phyloP scores from a whole-genome alignment of 2,888 invertebrate genomes.

The Drosophila borborema region DNA sequence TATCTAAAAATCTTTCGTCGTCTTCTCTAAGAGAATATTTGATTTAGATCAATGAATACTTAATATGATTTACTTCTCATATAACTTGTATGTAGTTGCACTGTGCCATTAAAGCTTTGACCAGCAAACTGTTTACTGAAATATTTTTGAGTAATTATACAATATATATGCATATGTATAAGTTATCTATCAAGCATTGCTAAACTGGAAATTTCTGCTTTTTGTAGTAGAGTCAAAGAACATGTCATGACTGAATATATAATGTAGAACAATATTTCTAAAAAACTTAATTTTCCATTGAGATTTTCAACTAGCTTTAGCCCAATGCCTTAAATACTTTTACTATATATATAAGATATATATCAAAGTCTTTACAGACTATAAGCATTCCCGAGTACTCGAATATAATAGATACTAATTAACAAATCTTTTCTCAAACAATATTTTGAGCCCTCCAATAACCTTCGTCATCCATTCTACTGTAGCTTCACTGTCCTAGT shows the following conservation, averaged over 20 bases:
- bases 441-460: neutral
- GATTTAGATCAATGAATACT: neutral
- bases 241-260: neutral
- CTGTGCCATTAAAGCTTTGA: neutral
- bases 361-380: no score
- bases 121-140: neutral
- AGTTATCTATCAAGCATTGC: neutral
- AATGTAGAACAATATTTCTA: neutral
- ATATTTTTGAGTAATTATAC: neutral
- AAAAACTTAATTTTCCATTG: neutral
- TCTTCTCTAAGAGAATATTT: neutral
- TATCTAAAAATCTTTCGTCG: neutral
- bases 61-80: neutral
- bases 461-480: neutral
- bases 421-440: no score
- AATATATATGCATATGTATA: neutral
- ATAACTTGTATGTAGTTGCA: neutral
- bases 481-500: neutral
- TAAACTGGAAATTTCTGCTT: conserved; percentile 2
- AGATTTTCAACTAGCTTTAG: no score
- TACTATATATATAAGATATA: no score
- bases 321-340: no score
- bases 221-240: neutral
- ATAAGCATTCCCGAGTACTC: no score
- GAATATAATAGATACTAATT: no score